Evolutionary conservation across 2,797 vertebrate species (phyloP).

Genomic region (Periparus ater): DNA sequence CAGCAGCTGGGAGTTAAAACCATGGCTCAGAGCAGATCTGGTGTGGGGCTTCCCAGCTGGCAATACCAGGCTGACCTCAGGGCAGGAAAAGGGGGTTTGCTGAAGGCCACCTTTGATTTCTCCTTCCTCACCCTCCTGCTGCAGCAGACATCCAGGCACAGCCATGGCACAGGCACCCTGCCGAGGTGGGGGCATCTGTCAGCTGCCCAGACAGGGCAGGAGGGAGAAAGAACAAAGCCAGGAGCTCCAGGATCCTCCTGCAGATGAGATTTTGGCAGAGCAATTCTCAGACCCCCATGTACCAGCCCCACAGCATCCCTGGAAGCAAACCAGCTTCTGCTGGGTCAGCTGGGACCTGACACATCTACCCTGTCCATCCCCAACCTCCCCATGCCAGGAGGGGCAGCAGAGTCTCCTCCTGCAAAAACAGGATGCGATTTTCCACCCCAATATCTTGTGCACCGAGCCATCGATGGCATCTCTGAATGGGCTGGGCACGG

Average conservation of each 20-base stretch:
- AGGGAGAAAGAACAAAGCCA: not conserved
- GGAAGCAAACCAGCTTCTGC: not conserved
- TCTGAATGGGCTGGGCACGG: not conserved
- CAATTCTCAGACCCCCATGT: not conserved
- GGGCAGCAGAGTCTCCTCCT: not conserved
- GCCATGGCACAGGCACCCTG: not conserved
- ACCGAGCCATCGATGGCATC: not conserved
- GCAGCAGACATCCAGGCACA: not conserved
- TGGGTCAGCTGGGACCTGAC: not conserved
- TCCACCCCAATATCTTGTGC: not conserved
- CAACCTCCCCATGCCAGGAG: not conserved
- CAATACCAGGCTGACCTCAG: not conserved
- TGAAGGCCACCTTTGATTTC: not conserved
- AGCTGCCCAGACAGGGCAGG: not conserved
- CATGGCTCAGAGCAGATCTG: not conserved
- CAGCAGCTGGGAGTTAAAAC: not conserved
- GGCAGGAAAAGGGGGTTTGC: not conserved
- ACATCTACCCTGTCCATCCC: not conserved
- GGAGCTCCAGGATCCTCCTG: not conserved
- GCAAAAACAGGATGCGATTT: not conserved
- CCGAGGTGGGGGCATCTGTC: rapidly evolving
- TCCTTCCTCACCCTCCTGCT: not conserved
- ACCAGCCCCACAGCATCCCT: not conserved
- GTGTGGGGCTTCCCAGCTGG: not conserved
- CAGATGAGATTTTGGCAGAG: not conserved